These are phyloP conservation scores for Thinocorus orbignyianus DNA, from an alignment of 2,113 vertebrate species.

Conservation along the genomic window DNA sequence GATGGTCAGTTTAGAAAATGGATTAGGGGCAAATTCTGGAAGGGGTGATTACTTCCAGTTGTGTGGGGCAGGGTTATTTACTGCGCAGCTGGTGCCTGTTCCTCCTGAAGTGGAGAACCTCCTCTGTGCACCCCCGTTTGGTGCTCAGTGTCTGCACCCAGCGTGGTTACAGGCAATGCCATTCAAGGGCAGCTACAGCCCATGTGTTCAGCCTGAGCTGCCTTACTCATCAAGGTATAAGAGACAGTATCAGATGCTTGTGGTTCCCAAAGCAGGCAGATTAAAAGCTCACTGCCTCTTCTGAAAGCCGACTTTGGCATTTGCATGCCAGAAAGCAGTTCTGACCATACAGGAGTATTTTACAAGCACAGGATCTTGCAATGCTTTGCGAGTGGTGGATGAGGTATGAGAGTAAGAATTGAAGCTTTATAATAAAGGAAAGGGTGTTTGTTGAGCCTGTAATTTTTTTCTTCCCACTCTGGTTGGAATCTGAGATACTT, in stretches of 20 bases:
- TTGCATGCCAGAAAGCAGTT: slow-evolving; percentile 3
- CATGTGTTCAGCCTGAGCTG: slow-evolving; percentile 15
- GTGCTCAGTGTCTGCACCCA: neutral
- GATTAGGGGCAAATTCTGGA: neutral
- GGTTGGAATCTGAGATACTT: slow-evolving; percentile 73
- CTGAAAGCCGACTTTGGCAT: neutral
- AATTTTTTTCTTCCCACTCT: slow-evolving; percentile 71
- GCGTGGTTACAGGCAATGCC: neutral
- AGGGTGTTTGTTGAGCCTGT: slow-evolving; percentile 63
- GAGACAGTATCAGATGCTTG: slow-evolving; percentile 23
- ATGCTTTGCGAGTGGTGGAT: slow-evolving; percentile 11
- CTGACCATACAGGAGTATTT: neutral
- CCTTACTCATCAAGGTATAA: slow-evolving; percentile 47
- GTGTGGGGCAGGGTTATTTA: slow-evolving; percentile 19
- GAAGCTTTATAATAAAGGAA: slow-evolving; percentile 58
- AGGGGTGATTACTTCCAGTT: slow-evolving; percentile 67
- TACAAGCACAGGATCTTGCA: neutral
- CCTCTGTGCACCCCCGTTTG: neutral
- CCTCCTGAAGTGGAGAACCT: neutral
- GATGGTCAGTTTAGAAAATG: neutral
- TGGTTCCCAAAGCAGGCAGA: slow-evolving; percentile 37
- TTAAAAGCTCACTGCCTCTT: slow-evolving; percentile 36
- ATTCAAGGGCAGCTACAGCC: slow-evolving; percentile 47
- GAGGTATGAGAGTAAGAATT: slow-evolving; percentile 56
- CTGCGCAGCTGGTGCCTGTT: slow-evolving; percentile 38